These are phyloP conservation scores for Melieria omissa DNA, from an alignment of 2,888 invertebrate species.

Conservation along the genomic window DNA sequence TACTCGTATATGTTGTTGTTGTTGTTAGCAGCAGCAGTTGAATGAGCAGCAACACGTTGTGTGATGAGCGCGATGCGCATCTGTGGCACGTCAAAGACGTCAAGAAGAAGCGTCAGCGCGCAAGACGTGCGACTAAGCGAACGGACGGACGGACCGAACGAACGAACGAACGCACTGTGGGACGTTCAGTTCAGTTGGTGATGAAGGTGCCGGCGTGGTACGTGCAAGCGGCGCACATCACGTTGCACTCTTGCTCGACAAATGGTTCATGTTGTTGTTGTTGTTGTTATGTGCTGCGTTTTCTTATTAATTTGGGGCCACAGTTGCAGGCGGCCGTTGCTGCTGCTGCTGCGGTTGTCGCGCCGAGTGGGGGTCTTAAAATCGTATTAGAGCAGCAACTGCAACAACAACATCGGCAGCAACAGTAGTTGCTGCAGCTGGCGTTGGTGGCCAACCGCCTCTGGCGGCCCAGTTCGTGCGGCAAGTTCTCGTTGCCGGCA, in stretches of 20 bases:
- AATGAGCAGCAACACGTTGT: background rate
- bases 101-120: conserved; percentile 14
- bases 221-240: no score
- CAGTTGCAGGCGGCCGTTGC: conserved; percentile 13
- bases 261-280: no score
- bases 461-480: conserved; percentile 47
- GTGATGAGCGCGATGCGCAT: conserved; percentile 21
- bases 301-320: no score
- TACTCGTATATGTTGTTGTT: conserved; percentile 3
- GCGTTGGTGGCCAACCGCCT: conserved; percentile 13
- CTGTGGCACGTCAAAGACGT: conserved; percentile 39
- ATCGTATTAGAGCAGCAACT: conserved; percentile 16
- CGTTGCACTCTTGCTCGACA: no score
- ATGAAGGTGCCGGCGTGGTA: no score
- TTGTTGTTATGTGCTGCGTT: no score
- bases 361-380: background rate
- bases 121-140: no score
- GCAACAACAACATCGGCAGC: background rate
- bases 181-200: no score
- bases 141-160: no score
- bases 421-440: conserved; percentile 10
- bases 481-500: conserved; percentile 47
- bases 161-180: no score
- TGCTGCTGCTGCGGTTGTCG: conserved; percentile 20
- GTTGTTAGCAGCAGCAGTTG: no score